Percentiles rank a stretch among this genome's conserved stretches.
Conservation (phyloP, 2,888 invertebrate genomes). For the Rhamnusium bicolor region DNA sequence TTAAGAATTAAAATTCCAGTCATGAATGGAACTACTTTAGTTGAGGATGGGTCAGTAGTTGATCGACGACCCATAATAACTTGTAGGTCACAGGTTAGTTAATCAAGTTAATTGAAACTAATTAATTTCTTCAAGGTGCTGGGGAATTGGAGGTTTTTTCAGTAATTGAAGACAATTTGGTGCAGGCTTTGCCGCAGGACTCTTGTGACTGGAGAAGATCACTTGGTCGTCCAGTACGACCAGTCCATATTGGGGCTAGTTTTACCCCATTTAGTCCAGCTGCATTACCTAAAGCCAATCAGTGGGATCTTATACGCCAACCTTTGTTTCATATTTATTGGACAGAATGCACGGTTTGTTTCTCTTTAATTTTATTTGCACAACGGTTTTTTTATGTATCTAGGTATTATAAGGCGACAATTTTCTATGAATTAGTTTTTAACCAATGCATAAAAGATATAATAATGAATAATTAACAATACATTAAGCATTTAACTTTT, state of each 20-base stretch:
- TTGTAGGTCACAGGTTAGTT: slow-evolving; percentile 73
- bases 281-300: slow-evolving; percentile 79
- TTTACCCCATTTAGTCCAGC: slow-evolving; percentile 87
- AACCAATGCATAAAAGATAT: too few species aligned
- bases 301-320: slow-evolving; percentile 87
- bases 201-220: slow-evolving; percentile 94
- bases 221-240: slow-evolving; percentile 88
- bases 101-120: neutral
- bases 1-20: slow-evolving; percentile 65
- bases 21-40: slow-evolving; percentile 77
- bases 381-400: neutral
- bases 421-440: too few species aligned
- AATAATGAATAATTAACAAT: too few species aligned
- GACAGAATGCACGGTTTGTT: slow-evolving; percentile 87
- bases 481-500: too few species aligned
- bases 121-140: slow-evolving; percentile 72
- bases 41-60: slow-evolving; percentile 75
- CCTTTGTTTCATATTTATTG: slow-evolving; percentile 96
- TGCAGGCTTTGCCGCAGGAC: slow-evolving; percentile 88
- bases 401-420: too few species aligned
- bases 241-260: slow-evolving; percentile 86
- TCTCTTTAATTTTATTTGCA: neutral
- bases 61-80: slow-evolving; percentile 83
- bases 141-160: slow-evolving; percentile 90
- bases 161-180: slow-evolving; percentile 84